A percentile compares a stretch with the other conserved stretches of the same genome.
These are phyloP conservation scores for Cossypha caffra DNA, from an alignment of 2,797 vertebrate species.

Conservation along the genomic window DNA sequence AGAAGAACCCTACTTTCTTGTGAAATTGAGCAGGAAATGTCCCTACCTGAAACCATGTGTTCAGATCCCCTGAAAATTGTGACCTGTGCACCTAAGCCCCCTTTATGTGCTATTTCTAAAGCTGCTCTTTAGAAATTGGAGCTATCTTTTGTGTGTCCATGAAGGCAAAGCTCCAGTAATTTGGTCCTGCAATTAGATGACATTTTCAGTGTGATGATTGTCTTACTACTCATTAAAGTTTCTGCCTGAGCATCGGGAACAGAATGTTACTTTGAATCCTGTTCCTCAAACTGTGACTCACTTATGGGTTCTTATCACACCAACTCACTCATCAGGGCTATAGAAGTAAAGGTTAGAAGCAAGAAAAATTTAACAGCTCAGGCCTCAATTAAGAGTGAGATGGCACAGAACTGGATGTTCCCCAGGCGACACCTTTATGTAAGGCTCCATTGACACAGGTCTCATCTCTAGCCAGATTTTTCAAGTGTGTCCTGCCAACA, in stretches of 20 bases:
- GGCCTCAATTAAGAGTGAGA: background rate
- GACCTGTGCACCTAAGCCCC: background rate
- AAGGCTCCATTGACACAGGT: background rate
- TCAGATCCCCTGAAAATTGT: background rate
- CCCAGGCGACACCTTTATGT: background rate
- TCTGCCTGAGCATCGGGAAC: slow-evolving; percentile 13
- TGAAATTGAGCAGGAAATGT: background rate
- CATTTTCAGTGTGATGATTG: background rate
- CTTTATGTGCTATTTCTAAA: background rate
- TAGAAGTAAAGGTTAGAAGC: slow-evolving; percentile 22
- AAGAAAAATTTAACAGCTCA: background rate
- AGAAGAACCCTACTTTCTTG: background rate
- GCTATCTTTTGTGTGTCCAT: background rate
- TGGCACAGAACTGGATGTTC: slow-evolving; percentile 4
- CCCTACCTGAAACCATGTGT: background rate
- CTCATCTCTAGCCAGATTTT: background rate
- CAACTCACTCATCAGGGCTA: background rate
- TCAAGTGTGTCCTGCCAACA: background rate
- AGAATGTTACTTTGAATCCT: slow-evolving; percentile 23
- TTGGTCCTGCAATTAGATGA: background rate
- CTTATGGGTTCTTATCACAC: background rate
- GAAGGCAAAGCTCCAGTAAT: background rate
- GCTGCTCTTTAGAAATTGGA: background rate
- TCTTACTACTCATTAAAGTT: background rate
- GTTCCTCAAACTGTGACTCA: slow-evolving; percentile 1